Percentiles rank a stretch among this genome's conserved stretches.
These are phyloP conservation scores for Labrus mixtus DNA, from an alignment of 2,113 vertebrate genomes.

Conservation along the genomic window DNA sequence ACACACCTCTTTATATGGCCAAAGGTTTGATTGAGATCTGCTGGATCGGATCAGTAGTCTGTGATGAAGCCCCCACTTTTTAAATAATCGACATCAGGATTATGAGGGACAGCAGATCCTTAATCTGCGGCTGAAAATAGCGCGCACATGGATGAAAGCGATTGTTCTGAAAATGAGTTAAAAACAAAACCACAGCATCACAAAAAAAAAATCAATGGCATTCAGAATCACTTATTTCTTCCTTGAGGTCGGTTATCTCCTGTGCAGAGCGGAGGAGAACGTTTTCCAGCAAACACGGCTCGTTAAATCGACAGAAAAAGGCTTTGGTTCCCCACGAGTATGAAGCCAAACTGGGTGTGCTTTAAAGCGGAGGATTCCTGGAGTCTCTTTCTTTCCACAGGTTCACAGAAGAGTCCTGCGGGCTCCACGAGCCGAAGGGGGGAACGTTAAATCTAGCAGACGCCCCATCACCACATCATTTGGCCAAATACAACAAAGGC, in stretches of 20 bases:
- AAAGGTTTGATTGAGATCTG: constrained; percentile 35
- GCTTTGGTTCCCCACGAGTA: constrained; percentile 37
- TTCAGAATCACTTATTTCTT: constrained; percentile 17
- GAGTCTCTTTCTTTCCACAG: constrained; percentile 15
- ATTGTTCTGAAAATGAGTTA: constrained; percentile 7
- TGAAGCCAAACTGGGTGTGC: constrained; percentile 4
- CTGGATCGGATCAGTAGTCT: constrained; percentile 20
- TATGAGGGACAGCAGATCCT: constrained; percentile 12
- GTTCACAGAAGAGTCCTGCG: not conserved
- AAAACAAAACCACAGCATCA: constrained; percentile 37
- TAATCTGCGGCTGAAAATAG: not conserved
- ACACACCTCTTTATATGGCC: constrained; percentile 30
- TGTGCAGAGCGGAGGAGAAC: not conserved
- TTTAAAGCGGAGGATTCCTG: constrained; percentile 7
- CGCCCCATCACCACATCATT: constrained; percentile 51
- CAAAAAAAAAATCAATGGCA: constrained; percentile 38
- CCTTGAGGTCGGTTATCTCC: not conserved
- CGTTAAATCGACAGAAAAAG: not conserved
- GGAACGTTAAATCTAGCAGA: not conserved
- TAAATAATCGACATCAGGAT: constrained; percentile 22
- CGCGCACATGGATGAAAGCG: not conserved
- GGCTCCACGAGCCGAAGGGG: constrained; percentile 9
- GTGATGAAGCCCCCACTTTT: not conserved
- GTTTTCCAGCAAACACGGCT: constrained; percentile 4
- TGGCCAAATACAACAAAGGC: constrained; percentile 68